These are phyloP conservation scores for Cataglyphis cursor DNA, from an alignment of 2,888 invertebrate genomes.

Conservation along the genomic window DNA sequence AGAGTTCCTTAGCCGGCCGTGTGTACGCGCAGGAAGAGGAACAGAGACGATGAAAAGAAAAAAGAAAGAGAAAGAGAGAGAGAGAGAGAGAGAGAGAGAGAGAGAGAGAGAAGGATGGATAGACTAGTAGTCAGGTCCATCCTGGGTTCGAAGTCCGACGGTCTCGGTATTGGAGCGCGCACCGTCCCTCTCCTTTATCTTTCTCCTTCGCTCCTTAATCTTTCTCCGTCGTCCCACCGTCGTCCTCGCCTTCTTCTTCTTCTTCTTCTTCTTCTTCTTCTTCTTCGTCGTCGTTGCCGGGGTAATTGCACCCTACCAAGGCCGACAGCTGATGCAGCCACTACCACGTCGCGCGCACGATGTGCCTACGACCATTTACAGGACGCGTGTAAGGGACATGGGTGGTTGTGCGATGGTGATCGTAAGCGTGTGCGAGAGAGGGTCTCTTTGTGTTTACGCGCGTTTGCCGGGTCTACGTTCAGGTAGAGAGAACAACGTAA, in stretches of 20 bases:
- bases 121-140: conserved; percentile 72
- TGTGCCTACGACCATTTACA: conserved; percentile 44
- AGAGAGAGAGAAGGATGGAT: conserved; percentile 55
- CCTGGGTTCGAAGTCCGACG: conserved; percentile 76
- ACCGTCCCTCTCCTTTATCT: conserved; percentile 30
- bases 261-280: conserved; percentile 50
- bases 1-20: conserved; percentile 49
- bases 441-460: conserved; percentile 59
- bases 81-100: conserved; percentile 40
- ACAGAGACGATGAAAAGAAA: conserved; percentile 6
- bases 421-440: conserved; percentile 45
- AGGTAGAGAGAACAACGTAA: conserved; percentile 56
- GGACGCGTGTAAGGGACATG: conserved; percentile 32
- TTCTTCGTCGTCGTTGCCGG: conserved; percentile 78
- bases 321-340: conserved; percentile 86
- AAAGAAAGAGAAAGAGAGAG: conserved; percentile 1
- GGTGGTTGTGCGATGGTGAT: conserved; percentile 26
- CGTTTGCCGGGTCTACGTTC: conserved; percentile 57
- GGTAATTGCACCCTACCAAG: conserved; percentile 87
- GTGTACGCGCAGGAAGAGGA: conserved; percentile 32
- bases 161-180: conserved; percentile 54
- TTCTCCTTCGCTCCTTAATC: conserved; percentile 22
- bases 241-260: conserved; percentile 51
- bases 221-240: conserved; percentile 58
- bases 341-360: conserved; percentile 68